A percentile compares a stretch with the other conserved stretches of the same genome.
phyloP scores from a whole-genome alignment of 2,888 invertebrate genomes.

The Leptinotarsa peninsularis region DNA sequence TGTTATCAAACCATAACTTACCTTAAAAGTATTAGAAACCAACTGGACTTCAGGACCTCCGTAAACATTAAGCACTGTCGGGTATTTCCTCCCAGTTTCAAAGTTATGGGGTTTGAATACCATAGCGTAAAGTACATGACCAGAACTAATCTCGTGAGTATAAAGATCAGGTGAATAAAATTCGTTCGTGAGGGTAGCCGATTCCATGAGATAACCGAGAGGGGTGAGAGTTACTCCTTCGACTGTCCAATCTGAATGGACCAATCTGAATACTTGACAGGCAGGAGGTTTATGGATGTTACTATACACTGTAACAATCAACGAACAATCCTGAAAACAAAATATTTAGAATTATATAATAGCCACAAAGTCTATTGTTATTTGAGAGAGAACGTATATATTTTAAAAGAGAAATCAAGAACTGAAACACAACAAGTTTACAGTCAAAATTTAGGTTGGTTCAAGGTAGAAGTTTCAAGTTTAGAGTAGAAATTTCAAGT shows the following conservation, averaged over 20 bases:
- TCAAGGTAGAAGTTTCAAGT: too few species aligned
- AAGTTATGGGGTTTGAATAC: constrained; percentile 87
- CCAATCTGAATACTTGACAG: constrained; percentile 80
- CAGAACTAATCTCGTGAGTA: constrained; percentile 76
- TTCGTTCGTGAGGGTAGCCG: constrained; percentile 67
- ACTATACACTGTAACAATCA: constrained; percentile 86
- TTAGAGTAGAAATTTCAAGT: too few species aligned
- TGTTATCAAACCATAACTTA: constrained; percentile 60
- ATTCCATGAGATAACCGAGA: constrained; percentile 79
- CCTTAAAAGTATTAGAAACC: constrained; percentile 95
- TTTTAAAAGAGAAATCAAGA: too few species aligned
- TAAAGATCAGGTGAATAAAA: constrained; percentile 80
- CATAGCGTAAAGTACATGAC: constrained; percentile 83
- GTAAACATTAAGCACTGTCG: constrained; percentile 96
- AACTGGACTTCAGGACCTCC: constrained; percentile 99
- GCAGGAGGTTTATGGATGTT: constrained; percentile 85
- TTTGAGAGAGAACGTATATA: too few species aligned
- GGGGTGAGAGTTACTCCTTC: constrained; percentile 77
- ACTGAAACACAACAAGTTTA: too few species aligned
- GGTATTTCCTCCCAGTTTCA: constrained; percentile 78
- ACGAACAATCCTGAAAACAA: constrained; percentile 76
- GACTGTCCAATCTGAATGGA: constrained; percentile 76
- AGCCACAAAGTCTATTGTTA: too few species aligned
- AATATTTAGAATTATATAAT: neutral
- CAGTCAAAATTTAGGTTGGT: too few species aligned